phyloP scores from a whole-genome alignment of 2,888 invertebrate genomes.

The Minunthozetes semirufus region DNA sequence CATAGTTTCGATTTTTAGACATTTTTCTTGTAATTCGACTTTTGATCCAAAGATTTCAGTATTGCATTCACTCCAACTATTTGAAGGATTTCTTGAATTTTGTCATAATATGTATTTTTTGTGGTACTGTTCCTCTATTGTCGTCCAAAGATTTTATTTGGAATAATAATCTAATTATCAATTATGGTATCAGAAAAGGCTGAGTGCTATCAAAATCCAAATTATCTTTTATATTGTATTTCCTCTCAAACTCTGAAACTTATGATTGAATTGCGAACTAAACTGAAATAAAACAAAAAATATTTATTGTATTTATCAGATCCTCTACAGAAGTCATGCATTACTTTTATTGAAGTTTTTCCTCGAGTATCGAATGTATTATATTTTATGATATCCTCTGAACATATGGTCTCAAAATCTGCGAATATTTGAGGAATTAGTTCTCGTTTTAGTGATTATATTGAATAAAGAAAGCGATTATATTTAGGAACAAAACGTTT shows the following conservation, averaged over 20 bases:
- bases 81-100: too few relatives aligned
- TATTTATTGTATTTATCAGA: background rate
- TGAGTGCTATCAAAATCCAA: too few relatives aligned
- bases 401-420: constrained; percentile 13
- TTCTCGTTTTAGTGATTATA: constrained; percentile 19
- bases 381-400: background rate
- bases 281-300: constrained; percentile 1
- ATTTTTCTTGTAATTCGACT: background rate
- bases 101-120: too few relatives aligned
- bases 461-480: constrained; percentile 23
- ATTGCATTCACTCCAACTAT: too few relatives aligned
- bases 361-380: background rate
- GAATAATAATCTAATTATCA: too few relatives aligned
- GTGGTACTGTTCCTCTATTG: too few relatives aligned
- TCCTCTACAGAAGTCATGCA: background rate
- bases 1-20: background rate
- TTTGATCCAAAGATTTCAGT: too few relatives aligned
- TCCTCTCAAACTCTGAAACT: background rate
- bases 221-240: too few relatives aligned
- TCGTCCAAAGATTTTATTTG: too few relatives aligned
- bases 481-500: background rate
- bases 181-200: too few relatives aligned
- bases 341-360: constrained; percentile 10
- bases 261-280: background rate
- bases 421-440: background rate